Conservation (phyloP, 2,113 vertebrate genomes). For the Bucco capensis region DNA sequence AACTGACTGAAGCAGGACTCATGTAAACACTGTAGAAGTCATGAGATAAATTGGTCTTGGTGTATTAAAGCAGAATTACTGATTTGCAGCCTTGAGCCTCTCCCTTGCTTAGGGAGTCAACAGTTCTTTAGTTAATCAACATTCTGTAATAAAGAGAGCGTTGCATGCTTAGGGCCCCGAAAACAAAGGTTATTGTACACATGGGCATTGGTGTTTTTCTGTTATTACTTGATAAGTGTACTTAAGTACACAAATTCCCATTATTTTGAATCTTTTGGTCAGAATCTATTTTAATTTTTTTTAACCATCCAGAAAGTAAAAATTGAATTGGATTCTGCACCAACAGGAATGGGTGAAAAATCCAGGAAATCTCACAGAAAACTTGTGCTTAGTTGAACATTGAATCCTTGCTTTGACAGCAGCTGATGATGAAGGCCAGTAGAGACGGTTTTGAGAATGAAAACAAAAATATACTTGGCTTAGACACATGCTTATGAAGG, state of each 20-base stretch:
- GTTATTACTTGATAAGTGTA: background rate
- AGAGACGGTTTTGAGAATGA: background rate
- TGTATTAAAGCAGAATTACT: background rate
- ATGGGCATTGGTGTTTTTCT: background rate
- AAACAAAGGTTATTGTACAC: background rate
- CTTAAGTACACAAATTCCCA: background rate
- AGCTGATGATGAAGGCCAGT: background rate
- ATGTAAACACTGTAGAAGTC: fast-evolving
- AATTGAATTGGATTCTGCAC: background rate
- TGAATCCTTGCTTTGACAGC: background rate
- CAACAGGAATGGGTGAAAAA: background rate
- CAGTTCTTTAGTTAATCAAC: background rate
- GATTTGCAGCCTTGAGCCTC: background rate
- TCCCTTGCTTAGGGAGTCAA: background rate
- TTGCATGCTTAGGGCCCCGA: background rate
- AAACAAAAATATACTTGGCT: background rate
- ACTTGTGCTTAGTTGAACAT: background rate
- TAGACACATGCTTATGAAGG: background rate
- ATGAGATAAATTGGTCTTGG: background rate
- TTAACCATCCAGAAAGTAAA: background rate
- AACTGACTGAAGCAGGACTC: background rate
- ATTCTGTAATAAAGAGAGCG: background rate
- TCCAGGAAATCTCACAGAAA: background rate
- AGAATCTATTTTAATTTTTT: background rate
- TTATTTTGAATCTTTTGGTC: background rate